Evolutionary conservation across 2,888 invertebrate species (phyloP).

Genomic region (Pristionchus japonicus): DNA sequence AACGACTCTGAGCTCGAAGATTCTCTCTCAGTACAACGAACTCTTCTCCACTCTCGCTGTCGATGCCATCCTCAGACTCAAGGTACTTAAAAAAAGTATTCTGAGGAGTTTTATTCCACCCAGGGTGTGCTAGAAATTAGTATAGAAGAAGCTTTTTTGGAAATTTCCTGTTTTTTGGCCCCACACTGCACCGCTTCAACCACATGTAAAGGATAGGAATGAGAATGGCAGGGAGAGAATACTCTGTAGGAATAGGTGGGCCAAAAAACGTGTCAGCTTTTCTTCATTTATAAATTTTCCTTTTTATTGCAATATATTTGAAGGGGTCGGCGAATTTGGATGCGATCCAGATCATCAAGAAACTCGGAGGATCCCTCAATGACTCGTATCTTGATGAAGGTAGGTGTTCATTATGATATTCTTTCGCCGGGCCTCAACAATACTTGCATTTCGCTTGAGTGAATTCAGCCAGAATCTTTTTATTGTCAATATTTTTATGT

Average conservation of each 20-base stretch:
- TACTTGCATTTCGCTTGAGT: background rate
- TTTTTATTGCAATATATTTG: background rate
- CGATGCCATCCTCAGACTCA: conserved; percentile 92
- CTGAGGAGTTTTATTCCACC: too few relatives aligned
- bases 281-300: background rate
- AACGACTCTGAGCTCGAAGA: conserved; percentile 97
- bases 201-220: too few relatives aligned
- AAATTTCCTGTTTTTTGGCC: too few relatives aligned
- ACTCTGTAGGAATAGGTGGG: too few relatives aligned
- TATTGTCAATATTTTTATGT: background rate
- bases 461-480: background rate
- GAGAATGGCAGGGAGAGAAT: too few relatives aligned
- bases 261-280: too few relatives aligned
- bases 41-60: conserved; percentile 95
- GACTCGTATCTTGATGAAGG: conserved; percentile 93
- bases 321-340: conserved; percentile 91
- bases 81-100: conserved; percentile 77
- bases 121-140: too few relatives aligned
- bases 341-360: conserved; percentile 97
- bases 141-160: too few relatives aligned
- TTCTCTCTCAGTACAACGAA: conserved; percentile 96
- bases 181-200: too few relatives aligned
- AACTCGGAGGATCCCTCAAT: conserved; percentile 90
- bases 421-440: too few relatives aligned
- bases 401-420: background rate